Percentiles rank a stretch among this genome's conserved stretches.
phyloP scores from a whole-genome alignment of 2,113 vertebrate genomes.

The Morphnarchus princeps region DNA sequence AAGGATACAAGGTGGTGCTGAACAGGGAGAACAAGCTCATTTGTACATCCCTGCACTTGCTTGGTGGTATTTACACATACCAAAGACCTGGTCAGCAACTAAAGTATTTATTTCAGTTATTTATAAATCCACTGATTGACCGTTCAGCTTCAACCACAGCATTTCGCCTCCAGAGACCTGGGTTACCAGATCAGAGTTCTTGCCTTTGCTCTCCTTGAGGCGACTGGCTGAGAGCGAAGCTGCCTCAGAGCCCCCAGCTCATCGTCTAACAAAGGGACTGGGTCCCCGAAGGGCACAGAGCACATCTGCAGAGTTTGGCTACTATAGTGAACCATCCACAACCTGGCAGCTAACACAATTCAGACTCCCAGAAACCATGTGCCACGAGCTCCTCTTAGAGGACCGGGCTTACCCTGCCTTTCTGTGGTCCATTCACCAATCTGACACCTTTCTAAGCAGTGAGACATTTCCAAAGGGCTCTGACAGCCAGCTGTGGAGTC shows the following conservation, averaged over 20 bases:
- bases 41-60: not conserved
- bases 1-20: not conserved
- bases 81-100: constrained; percentile 31
- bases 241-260: not conserved
- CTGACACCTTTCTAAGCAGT: not conserved
- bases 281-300: not conserved
- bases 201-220: not conserved
- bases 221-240: not conserved
- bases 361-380: not conserved
- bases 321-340: constrained; percentile 12
- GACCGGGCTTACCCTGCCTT: not conserved
- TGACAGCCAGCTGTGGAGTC: not conserved
- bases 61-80: constrained; percentile 10
- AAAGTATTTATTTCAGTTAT: constrained; percentile 52
- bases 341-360: not conserved
- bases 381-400: not conserved
- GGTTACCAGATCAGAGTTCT: not conserved
- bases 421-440: not conserved
- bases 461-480: not conserved
- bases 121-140: not conserved
- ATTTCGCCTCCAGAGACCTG: not conserved
- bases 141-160: not conserved
- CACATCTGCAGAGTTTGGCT: not conserved
- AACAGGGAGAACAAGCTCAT: not conserved
- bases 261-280: rapidly evolving